Evolutionary conservation across 2,113 vertebrate species (phyloP).

Genomic region (Polypterus senegalus): DNA sequence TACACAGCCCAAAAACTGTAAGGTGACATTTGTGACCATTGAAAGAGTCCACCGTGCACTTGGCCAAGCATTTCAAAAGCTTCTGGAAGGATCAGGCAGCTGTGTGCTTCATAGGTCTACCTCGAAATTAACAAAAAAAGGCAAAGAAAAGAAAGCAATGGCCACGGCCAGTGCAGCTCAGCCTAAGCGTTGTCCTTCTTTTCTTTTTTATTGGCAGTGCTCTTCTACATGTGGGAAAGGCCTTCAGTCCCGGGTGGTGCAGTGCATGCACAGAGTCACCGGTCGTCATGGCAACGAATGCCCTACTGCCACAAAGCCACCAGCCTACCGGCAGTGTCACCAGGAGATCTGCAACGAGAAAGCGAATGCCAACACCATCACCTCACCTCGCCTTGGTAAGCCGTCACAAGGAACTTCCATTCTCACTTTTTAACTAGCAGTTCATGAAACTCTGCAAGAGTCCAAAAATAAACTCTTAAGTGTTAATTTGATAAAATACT

Average conservation of each 20-base stretch:
- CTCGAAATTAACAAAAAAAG: neutral
- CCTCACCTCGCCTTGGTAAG: constrained; percentile 86
- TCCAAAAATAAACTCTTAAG: too few relatives aligned
- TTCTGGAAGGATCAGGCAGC: constrained; percentile 21
- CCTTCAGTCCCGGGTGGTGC: constrained; percentile 87
- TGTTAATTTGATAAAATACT: too few relatives aligned
- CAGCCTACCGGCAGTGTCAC: constrained; percentile 79
- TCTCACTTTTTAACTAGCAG: too few relatives aligned
- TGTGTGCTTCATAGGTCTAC: neutral
- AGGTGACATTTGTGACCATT: constrained; percentile 20
- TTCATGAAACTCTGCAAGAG: too few relatives aligned
- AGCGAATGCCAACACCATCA: constrained; percentile 86
- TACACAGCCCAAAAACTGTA: too few relatives aligned
- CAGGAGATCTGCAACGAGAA: constrained; percentile 73
- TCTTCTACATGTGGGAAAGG: constrained; percentile 86
- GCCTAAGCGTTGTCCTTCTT: neutral
- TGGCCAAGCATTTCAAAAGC: constrained; percentile 29
- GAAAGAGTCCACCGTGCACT: constrained; percentile 15
- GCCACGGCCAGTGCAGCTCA: constrained; percentile 16
- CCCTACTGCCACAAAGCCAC: constrained; percentile 56
- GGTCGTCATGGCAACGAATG: constrained; percentile 88
- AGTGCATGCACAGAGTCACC: constrained; percentile 91
- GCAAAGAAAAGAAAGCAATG: too few relatives aligned
- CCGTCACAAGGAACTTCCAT: constrained; percentile 1
- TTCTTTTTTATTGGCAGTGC: constrained; percentile 56